phyloP scores from a whole-genome alignment of 1,140 invertebrate genomes.

The Amphibalanus amphitrite region DNA sequence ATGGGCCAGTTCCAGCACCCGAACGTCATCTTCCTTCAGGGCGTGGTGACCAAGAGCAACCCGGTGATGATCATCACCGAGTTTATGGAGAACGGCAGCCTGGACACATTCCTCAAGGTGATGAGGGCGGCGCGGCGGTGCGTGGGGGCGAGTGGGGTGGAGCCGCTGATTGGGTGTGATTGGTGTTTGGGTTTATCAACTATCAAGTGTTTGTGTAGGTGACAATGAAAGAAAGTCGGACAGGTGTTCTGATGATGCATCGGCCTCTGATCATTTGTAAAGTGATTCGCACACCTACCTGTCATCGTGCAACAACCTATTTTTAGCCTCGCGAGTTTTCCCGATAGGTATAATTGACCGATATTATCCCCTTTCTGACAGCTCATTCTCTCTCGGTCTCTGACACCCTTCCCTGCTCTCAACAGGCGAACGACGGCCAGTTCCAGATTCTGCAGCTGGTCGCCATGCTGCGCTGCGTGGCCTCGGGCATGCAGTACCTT shows the following conservation, averaged over 20 bases:
- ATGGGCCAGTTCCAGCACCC: constrained; percentile 99
- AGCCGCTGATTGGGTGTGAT: not conserved
- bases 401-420: too few species aligned
- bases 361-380: too few species aligned
- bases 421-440: constrained; percentile 83
- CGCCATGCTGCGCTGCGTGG: constrained; percentile 91
- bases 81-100: too few species aligned
- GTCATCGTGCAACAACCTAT: too few species aligned
- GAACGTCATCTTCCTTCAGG: constrained; percentile 97
- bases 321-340: too few species aligned
- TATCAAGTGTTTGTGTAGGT: constrained; percentile 18
- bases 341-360: too few species aligned
- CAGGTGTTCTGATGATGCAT: too few species aligned
- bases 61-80: constrained; percentile 99
- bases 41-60: constrained; percentile 97
- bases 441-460: constrained; percentile 94
- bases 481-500: constrained; percentile 95
- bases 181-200: constrained; percentile 9
- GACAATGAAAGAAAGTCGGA: constrained; percentile 15
- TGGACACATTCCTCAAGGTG: constrained; percentile 91
- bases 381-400: too few species aligned
- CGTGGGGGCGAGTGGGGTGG: not conserved
- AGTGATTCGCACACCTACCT: too few species aligned
- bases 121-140: constrained; percentile 19
- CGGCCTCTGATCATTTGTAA: too few species aligned